These are phyloP conservation scores for Pogonocichla stellata DNA, from an alignment of 2,113 vertebrate genomes.

Conservation along the genomic window DNA sequence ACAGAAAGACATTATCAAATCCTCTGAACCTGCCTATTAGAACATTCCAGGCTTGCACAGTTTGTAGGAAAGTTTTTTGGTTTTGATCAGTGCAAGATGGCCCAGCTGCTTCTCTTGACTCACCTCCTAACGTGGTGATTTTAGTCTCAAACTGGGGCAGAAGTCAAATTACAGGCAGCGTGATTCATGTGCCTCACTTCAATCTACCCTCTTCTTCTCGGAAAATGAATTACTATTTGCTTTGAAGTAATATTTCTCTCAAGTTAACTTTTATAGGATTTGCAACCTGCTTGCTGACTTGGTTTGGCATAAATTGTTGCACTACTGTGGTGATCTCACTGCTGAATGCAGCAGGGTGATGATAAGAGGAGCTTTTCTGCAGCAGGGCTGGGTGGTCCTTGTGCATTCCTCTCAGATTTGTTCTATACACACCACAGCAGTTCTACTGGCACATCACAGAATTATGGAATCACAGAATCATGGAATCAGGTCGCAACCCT, in stretches of 20 bases:
- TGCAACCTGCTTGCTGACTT: neutral
- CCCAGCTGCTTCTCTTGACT: neutral
- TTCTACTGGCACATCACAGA: neutral
- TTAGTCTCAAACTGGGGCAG: constrained; percentile 2
- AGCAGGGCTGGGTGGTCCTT: fast-evolving
- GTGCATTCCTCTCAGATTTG: neutral
- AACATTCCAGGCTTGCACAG: neutral
- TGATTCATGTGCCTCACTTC: constrained; percentile 25
- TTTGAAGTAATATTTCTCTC: constrained; percentile 7
- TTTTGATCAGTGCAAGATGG: neutral
- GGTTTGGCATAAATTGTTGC: neutral
- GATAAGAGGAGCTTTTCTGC: neutral
- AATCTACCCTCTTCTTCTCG: neutral
- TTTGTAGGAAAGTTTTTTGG: neutral
- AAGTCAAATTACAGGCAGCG: constrained; percentile 11
- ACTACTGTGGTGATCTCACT: neutral
- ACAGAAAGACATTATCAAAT: neutral
- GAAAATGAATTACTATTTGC: neutral
- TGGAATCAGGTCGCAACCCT: neutral
- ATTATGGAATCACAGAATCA: neutral
- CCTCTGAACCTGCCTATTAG: neutral
- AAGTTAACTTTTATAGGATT: constrained; percentile 4
- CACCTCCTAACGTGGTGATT: neutral
- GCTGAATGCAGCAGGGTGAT: neutral
- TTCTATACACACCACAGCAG: neutral